These are phyloP conservation scores for Todiramphus saurophagus DNA, from an alignment of 2,113 vertebrate genomes.

Conservation along the genomic window DNA sequence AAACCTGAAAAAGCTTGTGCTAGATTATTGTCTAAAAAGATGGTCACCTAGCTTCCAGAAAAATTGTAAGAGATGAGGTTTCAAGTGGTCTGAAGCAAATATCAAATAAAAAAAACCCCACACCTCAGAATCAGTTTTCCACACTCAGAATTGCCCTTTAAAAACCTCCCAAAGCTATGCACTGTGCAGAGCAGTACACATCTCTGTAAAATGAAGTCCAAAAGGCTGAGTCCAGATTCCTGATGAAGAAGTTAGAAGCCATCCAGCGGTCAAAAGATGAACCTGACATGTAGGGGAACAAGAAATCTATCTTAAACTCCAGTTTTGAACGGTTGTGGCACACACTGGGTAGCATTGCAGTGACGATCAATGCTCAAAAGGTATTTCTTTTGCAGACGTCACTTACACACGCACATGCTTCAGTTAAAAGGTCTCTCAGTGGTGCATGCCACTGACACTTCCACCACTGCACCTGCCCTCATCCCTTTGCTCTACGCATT, in stretches of 20 bases:
- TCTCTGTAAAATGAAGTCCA: neutral
- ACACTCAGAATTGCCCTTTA: neutral
- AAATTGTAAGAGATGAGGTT: neutral
- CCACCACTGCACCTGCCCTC: neutral
- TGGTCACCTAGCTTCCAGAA: neutral
- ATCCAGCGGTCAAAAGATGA: neutral
- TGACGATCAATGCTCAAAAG: neutral
- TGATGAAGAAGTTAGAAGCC: neutral
- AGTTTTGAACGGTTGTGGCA: neutral
- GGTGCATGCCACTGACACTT: too few species aligned
- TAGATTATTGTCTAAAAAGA: neutral
- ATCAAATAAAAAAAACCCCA: neutral
- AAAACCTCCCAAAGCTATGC: neutral
- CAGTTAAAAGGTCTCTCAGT: neutral
- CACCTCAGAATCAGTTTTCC: neutral
- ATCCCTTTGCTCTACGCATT: rapidly evolving
- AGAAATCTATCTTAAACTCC: neutral
- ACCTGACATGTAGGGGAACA: neutral
- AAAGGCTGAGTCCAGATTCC: neutral
- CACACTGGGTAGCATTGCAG: neutral
- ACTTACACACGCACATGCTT: neutral
- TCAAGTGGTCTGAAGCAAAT: neutral
- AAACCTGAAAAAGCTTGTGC: neutral
- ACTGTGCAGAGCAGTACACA: neutral
- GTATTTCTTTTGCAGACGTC: neutral